Base-by-base conservation (phyloP, 1,140 invertebrate genomes). In the Oryzaephilus surinamensis region DNA sequence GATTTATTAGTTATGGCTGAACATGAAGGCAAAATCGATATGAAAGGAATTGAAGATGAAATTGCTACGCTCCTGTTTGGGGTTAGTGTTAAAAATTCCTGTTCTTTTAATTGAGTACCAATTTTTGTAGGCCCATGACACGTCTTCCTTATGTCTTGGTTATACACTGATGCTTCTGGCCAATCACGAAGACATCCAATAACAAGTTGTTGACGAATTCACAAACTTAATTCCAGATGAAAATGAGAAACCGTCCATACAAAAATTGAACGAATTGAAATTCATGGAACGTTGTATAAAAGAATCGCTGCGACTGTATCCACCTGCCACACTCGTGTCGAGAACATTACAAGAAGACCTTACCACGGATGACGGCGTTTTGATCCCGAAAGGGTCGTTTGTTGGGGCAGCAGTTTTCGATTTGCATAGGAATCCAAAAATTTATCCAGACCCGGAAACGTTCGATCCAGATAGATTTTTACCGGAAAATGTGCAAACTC, bases 1-100 rank as follows among this genome's bases (percentile, higher is more conserved):
- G 88, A 93, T 66, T 67, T 90, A 48, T 50, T 89, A 6, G 60
- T 89, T 24, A 35, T 69, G 50, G 69, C 69, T n/a, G 69, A 73
- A 33, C 63, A 69, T 28, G 64, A 69, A 13, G 64, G 59, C 32
- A 31, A 49, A 4, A 71, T 73, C 31, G 70, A 68, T 37, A 59
- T 75, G 29, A 42, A 63, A 10, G 81, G 84, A 35, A 83, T 90
- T 29, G 67, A 74, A 41, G 83, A 87, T 55, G 84, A 88, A 69
- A 81, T 85, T 4, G 81, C 86, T 54, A 86, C 81, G 0, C 87
- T 86, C 51, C 80, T 83, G 71, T 84, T 85, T 62, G 79, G 78
- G 65, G n/a, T n/a, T n/a, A n/a, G n/a, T 58, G 27, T 6, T 28
- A n/a, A n/a, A n/a, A n/a, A n/a, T n/a, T n/a, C n/a, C n/a, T n/a